A percentile compares a stretch with the other conserved stretches of the same genome.
Evolutionary conservation across 2,888 invertebrate genomes (phyloP).

Genomic region (Stenoptilia bipunctidactyla): DNA sequence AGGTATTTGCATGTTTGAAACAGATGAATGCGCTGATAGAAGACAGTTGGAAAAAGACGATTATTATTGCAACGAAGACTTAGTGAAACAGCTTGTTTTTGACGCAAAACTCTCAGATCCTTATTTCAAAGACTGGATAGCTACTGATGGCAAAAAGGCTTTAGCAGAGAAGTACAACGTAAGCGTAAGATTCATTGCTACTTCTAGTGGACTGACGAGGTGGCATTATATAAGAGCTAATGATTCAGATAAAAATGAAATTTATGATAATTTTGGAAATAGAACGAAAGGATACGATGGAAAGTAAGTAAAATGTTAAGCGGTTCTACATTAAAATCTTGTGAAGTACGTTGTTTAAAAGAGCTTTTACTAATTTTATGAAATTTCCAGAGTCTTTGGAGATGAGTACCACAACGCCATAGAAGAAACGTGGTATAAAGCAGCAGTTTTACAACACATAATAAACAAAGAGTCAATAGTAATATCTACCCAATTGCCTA

Average conservation of each 20-base stretch:
- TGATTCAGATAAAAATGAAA: slow-evolving; percentile 69
- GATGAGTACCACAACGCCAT: slow-evolving; percentile 81
- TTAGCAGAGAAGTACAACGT: slow-evolving; percentile 79
- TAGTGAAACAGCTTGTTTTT: slow-evolving; percentile 87
- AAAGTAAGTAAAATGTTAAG: slow-evolving; percentile 27
- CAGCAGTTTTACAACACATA: slow-evolving; percentile 88
- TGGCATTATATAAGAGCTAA: slow-evolving; percentile 79
- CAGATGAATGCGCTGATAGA: slow-evolving; percentile 76
- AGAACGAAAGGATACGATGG: slow-evolving; percentile 33
- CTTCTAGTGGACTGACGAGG: slow-evolving; percentile 89
- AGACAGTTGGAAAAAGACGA: slow-evolving; percentile 72
- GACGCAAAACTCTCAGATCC: slow-evolving; percentile 82
- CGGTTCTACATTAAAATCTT: too few species aligned
- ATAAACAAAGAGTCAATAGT: slow-evolving; percentile 83
- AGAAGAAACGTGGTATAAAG: slow-evolving; percentile 93
- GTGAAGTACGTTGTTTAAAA: background rate
- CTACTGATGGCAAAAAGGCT: slow-evolving; percentile 55
- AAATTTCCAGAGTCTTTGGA: slow-evolving; percentile 75
- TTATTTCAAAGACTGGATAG: slow-evolving; percentile 70
- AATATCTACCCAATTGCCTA: slow-evolving; percentile 78
- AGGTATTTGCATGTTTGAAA: slow-evolving; percentile 20
- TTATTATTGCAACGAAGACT: slow-evolving; percentile 87
- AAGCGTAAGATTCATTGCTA: slow-evolving; percentile 85
- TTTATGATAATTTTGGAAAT: slow-evolving; percentile 39
- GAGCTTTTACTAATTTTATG: background rate